These are phyloP conservation scores for Peribatodes rhomboidaria DNA, from an alignment of 2,888 invertebrate genomes.

Conservation along the genomic window DNA sequence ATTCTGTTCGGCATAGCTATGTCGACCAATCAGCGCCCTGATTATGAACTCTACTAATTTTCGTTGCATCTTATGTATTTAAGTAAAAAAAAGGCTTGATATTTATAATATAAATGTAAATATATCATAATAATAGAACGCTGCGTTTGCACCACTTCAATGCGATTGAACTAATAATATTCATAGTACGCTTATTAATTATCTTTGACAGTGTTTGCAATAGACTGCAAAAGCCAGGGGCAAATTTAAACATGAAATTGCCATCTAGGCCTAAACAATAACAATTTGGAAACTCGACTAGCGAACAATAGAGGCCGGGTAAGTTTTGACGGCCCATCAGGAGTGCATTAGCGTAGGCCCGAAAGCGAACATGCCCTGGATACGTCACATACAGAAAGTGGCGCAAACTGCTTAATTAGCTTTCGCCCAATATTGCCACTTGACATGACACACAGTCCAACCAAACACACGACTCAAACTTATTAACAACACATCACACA, in stretches of 20 bases:
- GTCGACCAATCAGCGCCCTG: neutral
- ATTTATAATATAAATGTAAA: no score
- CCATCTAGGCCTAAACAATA: constrained; percentile 20
- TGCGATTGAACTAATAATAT: neutral
- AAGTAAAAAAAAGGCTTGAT: no score
- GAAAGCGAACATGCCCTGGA: constrained; percentile 23
- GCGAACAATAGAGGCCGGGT: constrained; percentile 18
- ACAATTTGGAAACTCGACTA: constrained; percentile 15
- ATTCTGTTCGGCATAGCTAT: neutral
- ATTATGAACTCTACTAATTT: neutral
- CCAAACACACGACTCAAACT: neutral
- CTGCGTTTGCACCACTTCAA: neutral
- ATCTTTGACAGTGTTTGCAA: neutral
- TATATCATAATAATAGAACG: no score
- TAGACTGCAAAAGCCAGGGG: neutral
- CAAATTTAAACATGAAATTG: constrained; percentile 20
- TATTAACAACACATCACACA: neutral
- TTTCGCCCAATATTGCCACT: constrained; percentile 22
- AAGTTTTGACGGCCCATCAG: constrained; percentile 33
- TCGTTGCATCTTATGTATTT: neutral
- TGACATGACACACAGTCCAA: constrained; percentile 1
- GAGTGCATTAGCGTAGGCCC: constrained; percentile 30
- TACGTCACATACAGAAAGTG: constrained; percentile 29
- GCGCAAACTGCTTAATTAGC: constrained; percentile 30
- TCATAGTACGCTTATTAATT: no score